These are phyloP conservation scores for Hemitrygon akajei DNA, from an alignment of 2,797 vertebrate species.

Conservation along the genomic window DNA sequence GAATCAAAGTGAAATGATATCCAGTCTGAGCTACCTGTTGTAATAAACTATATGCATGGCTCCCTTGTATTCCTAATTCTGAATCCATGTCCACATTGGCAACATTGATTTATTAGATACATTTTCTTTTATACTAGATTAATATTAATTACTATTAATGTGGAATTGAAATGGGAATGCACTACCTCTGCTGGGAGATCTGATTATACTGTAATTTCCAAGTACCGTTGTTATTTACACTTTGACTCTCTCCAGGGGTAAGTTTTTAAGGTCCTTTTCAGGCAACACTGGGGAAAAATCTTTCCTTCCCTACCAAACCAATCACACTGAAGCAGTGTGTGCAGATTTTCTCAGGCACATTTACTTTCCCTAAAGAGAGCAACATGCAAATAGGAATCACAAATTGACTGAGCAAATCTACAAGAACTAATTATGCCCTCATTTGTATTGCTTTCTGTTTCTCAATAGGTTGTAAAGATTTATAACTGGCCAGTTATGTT, in stretches of 20 bases:
- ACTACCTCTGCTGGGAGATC: neutral
- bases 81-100: neutral
- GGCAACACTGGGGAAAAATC: neutral
- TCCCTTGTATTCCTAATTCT: neutral
- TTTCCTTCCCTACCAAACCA: neutral
- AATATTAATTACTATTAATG: neutral
- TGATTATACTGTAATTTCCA: neutral
- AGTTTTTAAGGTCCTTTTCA: neutral
- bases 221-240: neutral
- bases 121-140: no score
- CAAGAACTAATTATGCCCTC: neutral
- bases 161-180: neutral
- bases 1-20: neutral
- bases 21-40: neutral
- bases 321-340: neutral
- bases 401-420: neutral
- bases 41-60: neutral
- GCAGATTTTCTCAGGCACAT: neutral
- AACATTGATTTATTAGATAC: neutral
- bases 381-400: conserved; percentile 16
- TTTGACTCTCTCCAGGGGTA: neutral
- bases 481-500: neutral
- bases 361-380: neutral
- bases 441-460: neutral
- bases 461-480: no score